These are phyloP conservation scores for Stichodactyla mertensii DNA, from an alignment of 64 coral and sea anemone genomes.

Conservation along the genomic window DNA sequence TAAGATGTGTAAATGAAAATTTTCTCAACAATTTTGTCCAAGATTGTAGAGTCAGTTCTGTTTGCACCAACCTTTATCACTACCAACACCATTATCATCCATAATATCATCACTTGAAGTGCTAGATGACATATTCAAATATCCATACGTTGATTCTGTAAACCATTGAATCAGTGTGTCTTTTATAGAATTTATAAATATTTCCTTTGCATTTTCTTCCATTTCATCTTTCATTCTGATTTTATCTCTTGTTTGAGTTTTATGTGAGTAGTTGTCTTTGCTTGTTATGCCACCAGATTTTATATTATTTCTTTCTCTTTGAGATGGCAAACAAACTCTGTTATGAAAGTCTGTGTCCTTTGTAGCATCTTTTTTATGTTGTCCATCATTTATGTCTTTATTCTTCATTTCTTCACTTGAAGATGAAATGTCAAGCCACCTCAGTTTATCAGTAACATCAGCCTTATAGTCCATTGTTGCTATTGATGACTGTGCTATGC, in stretches of 20 bases:
- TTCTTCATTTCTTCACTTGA: neutral
- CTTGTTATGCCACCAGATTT: neutral
- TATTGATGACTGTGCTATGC: neutral
- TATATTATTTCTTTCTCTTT: neutral
- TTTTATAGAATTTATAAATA: slow-evolving; percentile 2
- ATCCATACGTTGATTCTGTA: neutral
- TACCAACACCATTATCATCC: neutral
- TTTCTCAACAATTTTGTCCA: too few species aligned
- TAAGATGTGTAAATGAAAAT: too few species aligned
- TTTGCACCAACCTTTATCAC: neutral
- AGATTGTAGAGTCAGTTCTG: too few species aligned
- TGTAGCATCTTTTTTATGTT: neutral
- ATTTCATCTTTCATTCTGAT: neutral
- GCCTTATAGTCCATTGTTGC: neutral
- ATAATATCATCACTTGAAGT: neutral
- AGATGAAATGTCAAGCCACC: neutral
- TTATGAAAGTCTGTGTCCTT: neutral
- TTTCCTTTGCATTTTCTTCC: neutral
- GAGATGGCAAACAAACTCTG: neutral
- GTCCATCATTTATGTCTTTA: neutral
- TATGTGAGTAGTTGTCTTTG: neutral
- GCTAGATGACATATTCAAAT: neutral
- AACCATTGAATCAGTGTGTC: neutral
- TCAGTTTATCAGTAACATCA: neutral
- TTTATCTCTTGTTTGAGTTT: neutral